These are phyloP conservation scores for Drosophila kuntzei DNA, from an alignment of 2,888 invertebrate genomes.

Conservation along the genomic window DNA sequence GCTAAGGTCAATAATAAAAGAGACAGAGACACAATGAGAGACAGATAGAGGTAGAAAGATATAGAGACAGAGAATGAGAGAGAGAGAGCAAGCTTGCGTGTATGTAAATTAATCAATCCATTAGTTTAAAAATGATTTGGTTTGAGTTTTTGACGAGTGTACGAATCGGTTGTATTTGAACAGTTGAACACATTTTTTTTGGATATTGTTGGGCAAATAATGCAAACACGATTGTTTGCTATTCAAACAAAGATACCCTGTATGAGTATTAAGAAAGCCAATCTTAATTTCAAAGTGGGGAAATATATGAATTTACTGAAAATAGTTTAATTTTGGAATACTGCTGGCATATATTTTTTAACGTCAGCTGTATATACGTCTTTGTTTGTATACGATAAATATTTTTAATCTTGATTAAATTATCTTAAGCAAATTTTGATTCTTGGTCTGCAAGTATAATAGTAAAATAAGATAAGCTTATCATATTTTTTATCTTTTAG, in stretches of 20 bases:
- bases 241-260: constrained; percentile 4
- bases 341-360: too few species aligned
- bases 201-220: constrained; percentile 8
- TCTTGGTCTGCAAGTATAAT: background rate
- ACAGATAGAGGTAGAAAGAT: background rate
- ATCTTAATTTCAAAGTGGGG: too few species aligned
- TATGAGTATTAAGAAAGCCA: background rate
- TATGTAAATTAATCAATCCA: constrained; percentile 46
- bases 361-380: background rate
- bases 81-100: constrained; percentile 6
- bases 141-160: constrained; percentile 18
- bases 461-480: background rate
- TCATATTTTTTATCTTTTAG: background rate
- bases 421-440: background rate
- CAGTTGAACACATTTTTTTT: constrained; percentile 20
- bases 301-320: background rate
- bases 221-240: constrained; percentile 14
- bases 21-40: background rate
- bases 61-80: background rate
- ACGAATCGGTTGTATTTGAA: constrained; percentile 20
- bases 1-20: constrained; percentile 12
- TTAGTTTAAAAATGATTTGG: constrained; percentile 52
- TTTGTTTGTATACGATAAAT: background rate
- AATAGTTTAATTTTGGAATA: background rate
- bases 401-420: background rate